Percentiles rank a stretch among this genome's conserved stretches.
Evolutionary conservation across 2,797 vertebrate genomes (phyloP).

Genomic region (Phrynocephalus vlangalii): DNA sequence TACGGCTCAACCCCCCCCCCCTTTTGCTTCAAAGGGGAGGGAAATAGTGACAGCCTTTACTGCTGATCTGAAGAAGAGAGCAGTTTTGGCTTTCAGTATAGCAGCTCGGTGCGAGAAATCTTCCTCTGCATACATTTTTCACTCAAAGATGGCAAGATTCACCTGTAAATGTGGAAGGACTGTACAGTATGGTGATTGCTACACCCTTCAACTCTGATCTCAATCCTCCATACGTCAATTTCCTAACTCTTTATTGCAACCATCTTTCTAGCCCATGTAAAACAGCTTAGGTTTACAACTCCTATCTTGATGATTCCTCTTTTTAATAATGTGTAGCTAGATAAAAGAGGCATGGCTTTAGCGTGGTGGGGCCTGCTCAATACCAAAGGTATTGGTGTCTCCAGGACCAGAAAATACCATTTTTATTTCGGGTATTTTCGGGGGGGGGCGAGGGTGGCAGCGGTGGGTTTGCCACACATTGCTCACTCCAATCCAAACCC

Average conservation of each 20-base stretch:
- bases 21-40: background rate
- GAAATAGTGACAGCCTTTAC: background rate
- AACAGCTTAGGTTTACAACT: background rate
- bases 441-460: no score
- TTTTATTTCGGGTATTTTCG: background rate
- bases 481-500: no score
- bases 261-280: background rate
- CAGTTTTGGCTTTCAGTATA: background rate
- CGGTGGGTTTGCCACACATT: no score
- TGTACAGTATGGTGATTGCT: no score
- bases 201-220: background rate
- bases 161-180: background rate
- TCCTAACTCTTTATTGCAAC: background rate
- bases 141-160: background rate
- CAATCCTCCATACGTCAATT: background rate
- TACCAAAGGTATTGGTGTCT: background rate
- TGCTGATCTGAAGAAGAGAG: no score
- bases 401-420: background rate
- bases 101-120: background rate
- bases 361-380: no score
- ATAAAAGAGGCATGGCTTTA: background rate
- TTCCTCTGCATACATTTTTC: background rate
- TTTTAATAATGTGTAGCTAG: background rate
- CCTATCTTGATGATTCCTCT: background rate
- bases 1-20: no score